These are phyloP conservation scores for Hylyphantes graminicola DNA, from an alignment of 1,140 invertebrate species.

Conservation along the genomic window DNA sequence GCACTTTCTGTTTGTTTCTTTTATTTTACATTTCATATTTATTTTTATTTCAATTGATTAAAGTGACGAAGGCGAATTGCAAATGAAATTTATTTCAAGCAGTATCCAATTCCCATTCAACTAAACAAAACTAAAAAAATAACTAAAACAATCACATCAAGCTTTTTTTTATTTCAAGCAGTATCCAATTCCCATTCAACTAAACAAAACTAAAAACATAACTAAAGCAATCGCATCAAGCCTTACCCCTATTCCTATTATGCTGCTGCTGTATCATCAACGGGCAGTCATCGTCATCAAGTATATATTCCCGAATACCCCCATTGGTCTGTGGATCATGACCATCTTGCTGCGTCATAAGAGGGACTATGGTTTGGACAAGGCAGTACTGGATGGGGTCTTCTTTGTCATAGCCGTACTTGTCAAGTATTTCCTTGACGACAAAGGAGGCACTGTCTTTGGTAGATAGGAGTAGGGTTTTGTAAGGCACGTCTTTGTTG, in stretches of 20 bases:
- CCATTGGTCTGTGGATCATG: constrained; percentile 56
- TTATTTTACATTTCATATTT: no score
- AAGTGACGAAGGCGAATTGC: no score
- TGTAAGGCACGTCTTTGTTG: constrained; percentile 97
- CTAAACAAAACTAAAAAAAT: no score
- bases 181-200: no score
- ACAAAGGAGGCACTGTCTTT: constrained; percentile 91
- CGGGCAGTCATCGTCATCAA: constrained; percentile 97
- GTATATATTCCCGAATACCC: constrained; percentile 79
- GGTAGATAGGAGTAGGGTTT: constrained; percentile 94
- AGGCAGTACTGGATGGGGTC: constrained; percentile 93
- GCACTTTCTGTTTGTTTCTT: no score
- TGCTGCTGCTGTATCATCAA: constrained; percentile 79
- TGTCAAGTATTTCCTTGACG: constrained; percentile 95
- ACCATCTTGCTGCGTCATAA: constrained; percentile 30
- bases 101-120: no score
- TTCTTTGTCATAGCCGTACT: constrained; percentile 91
- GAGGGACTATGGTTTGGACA: constrained; percentile 78
- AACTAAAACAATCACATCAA: no score
- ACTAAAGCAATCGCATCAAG: no score
- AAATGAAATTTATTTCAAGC: no score
- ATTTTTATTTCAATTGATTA: no score
- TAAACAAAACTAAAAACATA: no score
- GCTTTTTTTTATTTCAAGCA: no score
- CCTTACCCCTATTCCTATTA: constrained; percentile 64